Evolutionary conservation across 2,888 invertebrate genomes (phyloP).

Genomic region (Tipula helvola): DNA sequence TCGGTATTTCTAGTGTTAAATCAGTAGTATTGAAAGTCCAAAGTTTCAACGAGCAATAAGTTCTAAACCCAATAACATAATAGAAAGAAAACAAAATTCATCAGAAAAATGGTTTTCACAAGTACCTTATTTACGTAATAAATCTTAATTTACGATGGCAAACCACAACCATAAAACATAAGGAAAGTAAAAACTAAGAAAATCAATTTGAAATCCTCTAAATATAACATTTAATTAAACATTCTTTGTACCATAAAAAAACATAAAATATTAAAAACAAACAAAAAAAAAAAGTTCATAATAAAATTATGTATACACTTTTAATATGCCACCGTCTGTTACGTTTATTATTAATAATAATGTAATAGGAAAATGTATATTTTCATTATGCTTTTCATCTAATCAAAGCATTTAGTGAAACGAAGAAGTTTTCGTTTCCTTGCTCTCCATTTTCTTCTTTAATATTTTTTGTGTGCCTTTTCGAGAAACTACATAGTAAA

Average conservation of each 20-base stretch:
- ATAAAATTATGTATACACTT: constrained; percentile 4
- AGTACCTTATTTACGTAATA: not conserved
- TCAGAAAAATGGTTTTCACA: not conserved
- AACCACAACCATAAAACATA: not conserved
- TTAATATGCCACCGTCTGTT: constrained; percentile 4
- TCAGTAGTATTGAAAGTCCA: too few species aligned
- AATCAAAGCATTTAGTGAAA: not conserved
- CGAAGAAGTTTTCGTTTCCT: not conserved
- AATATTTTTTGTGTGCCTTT: not conserved
- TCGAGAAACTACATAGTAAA: not conserved
- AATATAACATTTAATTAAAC: not conserved
- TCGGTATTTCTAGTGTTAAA: too few species aligned
- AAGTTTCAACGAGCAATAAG: too few species aligned
- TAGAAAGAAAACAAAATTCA: not conserved
- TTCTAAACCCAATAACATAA: too few species aligned
- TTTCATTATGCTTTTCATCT: not conserved
- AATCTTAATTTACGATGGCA: not conserved
- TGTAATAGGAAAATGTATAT: not conserved
- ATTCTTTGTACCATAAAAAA: not conserved
- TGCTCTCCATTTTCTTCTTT: not conserved
- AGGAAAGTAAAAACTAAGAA: not conserved
- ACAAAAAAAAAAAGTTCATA: not conserved
- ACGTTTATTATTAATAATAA: not conserved
- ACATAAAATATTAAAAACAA: not conserved
- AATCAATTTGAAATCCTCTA: not conserved